phyloP scores from a whole-genome alignment of 1,140 invertebrate species.

The Anoplophora glabripennis region DNA sequence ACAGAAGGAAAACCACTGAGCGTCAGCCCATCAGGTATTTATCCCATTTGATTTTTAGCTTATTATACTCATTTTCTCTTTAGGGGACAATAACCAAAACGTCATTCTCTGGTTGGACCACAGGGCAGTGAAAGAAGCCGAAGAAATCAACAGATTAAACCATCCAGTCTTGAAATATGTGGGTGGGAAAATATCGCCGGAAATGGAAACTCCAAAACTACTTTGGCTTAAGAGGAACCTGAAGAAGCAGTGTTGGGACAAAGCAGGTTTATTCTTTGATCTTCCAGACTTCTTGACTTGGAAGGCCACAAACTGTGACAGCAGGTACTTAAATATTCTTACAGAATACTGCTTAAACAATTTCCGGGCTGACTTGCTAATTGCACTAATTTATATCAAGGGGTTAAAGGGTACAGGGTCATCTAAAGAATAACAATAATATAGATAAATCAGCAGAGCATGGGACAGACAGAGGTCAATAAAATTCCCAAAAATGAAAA shows the following conservation, averaged over 20 bases:
- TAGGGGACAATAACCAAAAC: slow-evolving; percentile 71
- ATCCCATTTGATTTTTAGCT: background rate
- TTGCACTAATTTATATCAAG: too few relatives aligned
- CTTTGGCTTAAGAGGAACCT: slow-evolving; percentile 89
- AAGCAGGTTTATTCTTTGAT: slow-evolving; percentile 80
- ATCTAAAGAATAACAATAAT: too few relatives aligned
- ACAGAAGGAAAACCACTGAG: slow-evolving; percentile 67
- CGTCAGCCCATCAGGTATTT: slow-evolving; percentile 66
- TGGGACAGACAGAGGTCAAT: too few relatives aligned
- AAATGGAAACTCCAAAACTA: slow-evolving; percentile 96
- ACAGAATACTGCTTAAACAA: too few relatives aligned
- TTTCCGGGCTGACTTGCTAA: too few relatives aligned
- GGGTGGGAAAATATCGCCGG: slow-evolving; percentile 87
- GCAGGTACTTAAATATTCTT: too few relatives aligned
- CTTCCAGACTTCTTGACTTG: slow-evolving; percentile 93
- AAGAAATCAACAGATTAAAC: slow-evolving; percentile 73
- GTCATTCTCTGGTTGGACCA: slow-evolving; percentile 98
- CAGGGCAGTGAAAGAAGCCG: slow-evolving; percentile 77
- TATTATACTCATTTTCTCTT: slow-evolving; percentile 15
- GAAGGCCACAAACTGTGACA: slow-evolving; percentile 77
- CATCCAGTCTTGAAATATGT: slow-evolving; percentile 81
- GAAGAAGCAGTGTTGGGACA: slow-evolving; percentile 61
- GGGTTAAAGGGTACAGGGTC: too few relatives aligned
- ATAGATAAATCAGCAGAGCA: too few relatives aligned
- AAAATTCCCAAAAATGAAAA: too few relatives aligned